These are phyloP conservation scores for Rhynchophorus ferrugineus DNA, from an alignment of 1,140 invertebrate species.

Conservation along the genomic window DNA sequence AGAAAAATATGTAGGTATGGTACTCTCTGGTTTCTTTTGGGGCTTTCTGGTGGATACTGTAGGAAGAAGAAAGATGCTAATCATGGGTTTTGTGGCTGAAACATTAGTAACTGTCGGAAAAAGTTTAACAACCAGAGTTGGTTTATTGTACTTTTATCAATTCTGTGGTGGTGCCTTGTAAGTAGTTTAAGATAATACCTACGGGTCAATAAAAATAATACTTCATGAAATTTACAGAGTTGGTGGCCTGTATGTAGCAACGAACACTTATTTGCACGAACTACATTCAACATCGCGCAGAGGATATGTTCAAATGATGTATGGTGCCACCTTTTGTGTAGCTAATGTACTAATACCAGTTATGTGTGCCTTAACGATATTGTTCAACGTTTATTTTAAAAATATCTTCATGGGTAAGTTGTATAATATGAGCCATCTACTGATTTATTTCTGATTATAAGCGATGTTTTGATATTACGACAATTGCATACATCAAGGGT, in stretches of 20 bases:
- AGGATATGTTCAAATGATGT: slow-evolving; percentile 52
- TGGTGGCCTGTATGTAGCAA: slow-evolving; percentile 62
- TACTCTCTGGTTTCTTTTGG: slow-evolving; percentile 72
- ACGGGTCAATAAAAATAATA: too few relatives aligned
- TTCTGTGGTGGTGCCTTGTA: slow-evolving; percentile 72
- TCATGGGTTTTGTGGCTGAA: slow-evolving; percentile 63
- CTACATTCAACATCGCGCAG: slow-evolving; percentile 55
- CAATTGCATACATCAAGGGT: too few relatives aligned
- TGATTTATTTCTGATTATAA: too few relatives aligned
- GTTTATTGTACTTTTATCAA: slow-evolving; percentile 60
- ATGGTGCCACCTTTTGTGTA: slow-evolving; percentile 51
- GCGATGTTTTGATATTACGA: too few relatives aligned
- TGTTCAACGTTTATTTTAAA: too few relatives aligned
- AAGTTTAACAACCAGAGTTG: slow-evolving; percentile 62
- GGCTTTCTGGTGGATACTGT: slow-evolving; percentile 71
- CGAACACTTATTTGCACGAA: slow-evolving; percentile 61
- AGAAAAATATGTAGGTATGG: too few relatives aligned
- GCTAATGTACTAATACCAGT: slow-evolving; percentile 40
- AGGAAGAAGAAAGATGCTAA: slow-evolving; percentile 61
- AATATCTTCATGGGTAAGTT: too few relatives aligned
- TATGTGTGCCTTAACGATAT: too few relatives aligned
- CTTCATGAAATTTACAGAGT: slow-evolving; percentile 54
- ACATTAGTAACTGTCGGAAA: slow-evolving; percentile 58
- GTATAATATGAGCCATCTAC: too few relatives aligned
- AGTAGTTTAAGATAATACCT: too few relatives aligned